Percentiles rank a stretch among this genome's conserved stretches.
phyloP scores from a whole-genome alignment of 2,113 vertebrate genomes.

The Brachyhypopomus gauderio region DNA sequence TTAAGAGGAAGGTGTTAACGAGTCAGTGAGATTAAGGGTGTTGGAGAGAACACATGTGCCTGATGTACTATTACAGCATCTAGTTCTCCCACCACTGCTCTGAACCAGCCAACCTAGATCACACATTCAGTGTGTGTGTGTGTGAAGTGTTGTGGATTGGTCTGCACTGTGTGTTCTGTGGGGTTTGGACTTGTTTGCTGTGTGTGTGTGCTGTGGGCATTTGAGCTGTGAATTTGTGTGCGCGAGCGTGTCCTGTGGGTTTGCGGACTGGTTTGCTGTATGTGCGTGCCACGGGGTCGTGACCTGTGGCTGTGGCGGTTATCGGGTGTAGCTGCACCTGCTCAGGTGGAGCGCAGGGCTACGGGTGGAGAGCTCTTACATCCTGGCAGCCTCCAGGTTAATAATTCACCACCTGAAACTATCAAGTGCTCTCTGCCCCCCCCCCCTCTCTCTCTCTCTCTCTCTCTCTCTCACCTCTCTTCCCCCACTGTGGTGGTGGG shows the following conservation, averaged over 20 bases:
- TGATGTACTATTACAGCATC: too few relatives aligned
- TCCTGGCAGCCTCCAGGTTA: slow-evolving; percentile 53
- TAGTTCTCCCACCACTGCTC: too few relatives aligned
- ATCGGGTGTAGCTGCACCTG: slow-evolving; percentile 19
- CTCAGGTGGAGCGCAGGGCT: slow-evolving; percentile 31
- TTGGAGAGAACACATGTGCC: background rate
- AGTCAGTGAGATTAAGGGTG: background rate
- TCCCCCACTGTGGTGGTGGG: slow-evolving; percentile 46
- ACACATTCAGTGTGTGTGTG: too few relatives aligned
- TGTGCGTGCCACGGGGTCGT: slow-evolving; percentile 44
- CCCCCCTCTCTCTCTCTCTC: slow-evolving; percentile 45
- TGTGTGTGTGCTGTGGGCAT: too few relatives aligned
- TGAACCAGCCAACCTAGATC: too few relatives aligned
- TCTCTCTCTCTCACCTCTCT: slow-evolving; percentile 45
- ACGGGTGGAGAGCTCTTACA: background rate
- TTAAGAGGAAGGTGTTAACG: background rate
- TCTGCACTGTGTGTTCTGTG: too few relatives aligned
- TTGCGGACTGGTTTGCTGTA: too few relatives aligned
- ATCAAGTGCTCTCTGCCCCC: slow-evolving; percentile 65
- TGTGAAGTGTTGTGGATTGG: too few relatives aligned
- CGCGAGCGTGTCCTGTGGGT: too few relatives aligned
- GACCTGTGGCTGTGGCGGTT: background rate
- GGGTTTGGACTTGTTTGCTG: too few relatives aligned
- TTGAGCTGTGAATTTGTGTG: too few relatives aligned
- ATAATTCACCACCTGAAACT: slow-evolving; percentile 69